These are phyloP conservation scores for Andrena marginata DNA, from an alignment of 2,888 invertebrate species.

Conservation along the genomic window DNA sequence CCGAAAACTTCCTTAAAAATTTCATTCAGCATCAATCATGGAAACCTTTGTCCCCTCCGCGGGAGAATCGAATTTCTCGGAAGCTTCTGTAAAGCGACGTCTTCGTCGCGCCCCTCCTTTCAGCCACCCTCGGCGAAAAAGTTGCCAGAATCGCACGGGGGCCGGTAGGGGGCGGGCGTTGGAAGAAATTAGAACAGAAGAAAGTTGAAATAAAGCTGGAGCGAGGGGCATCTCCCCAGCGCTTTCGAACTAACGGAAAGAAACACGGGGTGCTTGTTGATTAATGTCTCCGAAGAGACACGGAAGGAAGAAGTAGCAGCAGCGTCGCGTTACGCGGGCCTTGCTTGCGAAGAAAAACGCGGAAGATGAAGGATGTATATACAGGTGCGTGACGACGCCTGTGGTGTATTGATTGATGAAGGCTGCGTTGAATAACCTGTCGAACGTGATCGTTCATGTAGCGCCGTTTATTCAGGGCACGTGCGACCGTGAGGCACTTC, in stretches of 20 bases:
- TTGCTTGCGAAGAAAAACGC: neutral
- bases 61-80: no score
- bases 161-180: neutral
- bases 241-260: neutral
- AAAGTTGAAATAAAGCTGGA: constrained; percentile 36
- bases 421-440: neutral
- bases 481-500: neutral
- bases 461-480: neutral
- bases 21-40: no score
- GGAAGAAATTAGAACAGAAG: constrained; percentile 7
- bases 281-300: constrained; percentile 38
- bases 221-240: constrained; percentile 8
- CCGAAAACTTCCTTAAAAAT: no score
- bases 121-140: neutral
- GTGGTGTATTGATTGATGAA: constrained; percentile 30
- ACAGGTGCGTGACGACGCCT: neutral
- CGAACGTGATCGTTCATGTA: neutral
- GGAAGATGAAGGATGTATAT: neutral
- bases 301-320: neutral
- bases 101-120: neutral
- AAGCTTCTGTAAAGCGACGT: no score
- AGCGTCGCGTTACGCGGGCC: neutral
- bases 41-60: no score
- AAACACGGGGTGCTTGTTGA: constrained; percentile 35
- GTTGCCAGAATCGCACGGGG: neutral